A percentile compares a stretch with the other conserved stretches of the same genome.
These are phyloP conservation scores for Patella vulgata DNA, from an alignment of 1,140 invertebrate genomes.

Conservation along the genomic window DNA sequence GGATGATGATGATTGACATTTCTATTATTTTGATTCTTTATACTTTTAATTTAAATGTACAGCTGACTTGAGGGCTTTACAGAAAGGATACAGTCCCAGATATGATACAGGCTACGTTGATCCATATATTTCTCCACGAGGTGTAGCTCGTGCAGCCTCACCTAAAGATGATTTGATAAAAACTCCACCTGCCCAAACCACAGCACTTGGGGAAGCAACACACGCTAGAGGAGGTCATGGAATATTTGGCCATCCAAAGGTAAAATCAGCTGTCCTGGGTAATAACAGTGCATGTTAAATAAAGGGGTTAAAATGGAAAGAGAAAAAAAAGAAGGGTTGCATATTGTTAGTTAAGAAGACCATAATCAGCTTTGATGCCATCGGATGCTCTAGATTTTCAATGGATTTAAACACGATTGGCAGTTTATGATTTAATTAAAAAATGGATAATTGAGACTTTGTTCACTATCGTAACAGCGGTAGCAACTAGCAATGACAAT, in stretches of 20 bases:
- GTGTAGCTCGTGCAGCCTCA: conserved; percentile 27
- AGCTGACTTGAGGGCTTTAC: conserved; percentile 53
- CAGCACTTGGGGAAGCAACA: conserved; percentile 48
- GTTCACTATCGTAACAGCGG: no score
- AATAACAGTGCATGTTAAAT: background rate
- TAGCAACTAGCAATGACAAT: no score
- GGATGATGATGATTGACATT: no score
- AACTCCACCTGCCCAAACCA: conserved; percentile 45
- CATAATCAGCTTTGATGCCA: no score
- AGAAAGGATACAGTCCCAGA: conserved; percentile 18
- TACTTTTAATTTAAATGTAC: no score
- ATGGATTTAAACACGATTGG: no score
- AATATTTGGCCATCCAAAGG: conserved; percentile 65
- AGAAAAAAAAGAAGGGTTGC: background rate
- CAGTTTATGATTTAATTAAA: no score
- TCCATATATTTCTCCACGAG: conserved; percentile 10
- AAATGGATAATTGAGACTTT: no score
- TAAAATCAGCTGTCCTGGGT: conserved; percentile 26
- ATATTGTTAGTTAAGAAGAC: background rate
- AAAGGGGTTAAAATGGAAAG: background rate
- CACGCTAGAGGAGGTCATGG: conserved; percentile 66
- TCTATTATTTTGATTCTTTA: no score
- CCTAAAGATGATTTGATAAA: conserved; percentile 44
- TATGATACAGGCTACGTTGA: conserved; percentile 5
- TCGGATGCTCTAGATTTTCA: no score